Evolutionary conservation across 2,888 invertebrate species (phyloP).

Genomic region (Acrobeloides nanus): DNA sequence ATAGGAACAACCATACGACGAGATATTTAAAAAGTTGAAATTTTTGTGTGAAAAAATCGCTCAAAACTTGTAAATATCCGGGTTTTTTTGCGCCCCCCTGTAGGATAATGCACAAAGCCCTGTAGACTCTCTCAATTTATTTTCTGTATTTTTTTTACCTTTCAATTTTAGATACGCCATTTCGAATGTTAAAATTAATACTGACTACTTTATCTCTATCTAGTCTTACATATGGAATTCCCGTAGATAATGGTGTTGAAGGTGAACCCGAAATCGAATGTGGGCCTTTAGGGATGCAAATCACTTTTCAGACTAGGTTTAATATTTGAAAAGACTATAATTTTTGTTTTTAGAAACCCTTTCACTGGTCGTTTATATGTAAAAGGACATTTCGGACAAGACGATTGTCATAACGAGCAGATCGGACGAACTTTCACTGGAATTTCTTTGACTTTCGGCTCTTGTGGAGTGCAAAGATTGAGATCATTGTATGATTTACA

Average conservation of each 20-base stretch:
- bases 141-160: too few species aligned
- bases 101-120: too few species aligned
- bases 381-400: slow-evolving; percentile 38
- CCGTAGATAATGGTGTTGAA: slow-evolving; percentile 44
- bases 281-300: slow-evolving; percentile 17
- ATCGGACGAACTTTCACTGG: slow-evolving; percentile 24
- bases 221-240: too few species aligned
- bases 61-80: too few species aligned
- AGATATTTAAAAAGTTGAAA: too few species aligned
- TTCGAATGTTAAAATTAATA: too few species aligned
- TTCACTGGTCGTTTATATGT: slow-evolving; percentile 24
- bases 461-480: slow-evolving; percentile 20
- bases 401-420: slow-evolving; percentile 22
- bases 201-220: too few species aligned
- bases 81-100: too few species aligned
- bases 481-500: slow-evolving; percentile 19
- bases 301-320: slow-evolving; percentile 25
- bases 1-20: too few species aligned
- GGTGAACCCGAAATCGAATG: slow-evolving; percentile 41
- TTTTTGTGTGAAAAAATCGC: too few species aligned
- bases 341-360: slow-evolving; percentile 19
- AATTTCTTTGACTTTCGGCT: slow-evolving; percentile 20
- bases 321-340: background rate
- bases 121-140: too few species aligned
- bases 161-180: too few species aligned